A percentile compares a stretch with the other conserved stretches of the same genome.
Evolutionary conservation across 2,888 invertebrate genomes (phyloP).

Genomic region (Amphipyra tragopoginis): DNA sequence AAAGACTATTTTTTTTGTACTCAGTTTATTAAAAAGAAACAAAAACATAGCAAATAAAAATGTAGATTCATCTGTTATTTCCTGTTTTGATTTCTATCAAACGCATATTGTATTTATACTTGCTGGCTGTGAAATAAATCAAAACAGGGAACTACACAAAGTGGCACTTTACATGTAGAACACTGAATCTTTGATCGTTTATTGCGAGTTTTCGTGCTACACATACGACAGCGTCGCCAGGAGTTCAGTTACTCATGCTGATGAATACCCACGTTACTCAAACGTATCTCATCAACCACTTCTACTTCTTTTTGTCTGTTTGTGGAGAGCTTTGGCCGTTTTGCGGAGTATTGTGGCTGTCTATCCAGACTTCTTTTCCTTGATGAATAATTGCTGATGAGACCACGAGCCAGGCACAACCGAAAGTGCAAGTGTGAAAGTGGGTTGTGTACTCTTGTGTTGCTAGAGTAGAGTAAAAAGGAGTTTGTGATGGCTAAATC

Average conservation of each 20-base stretch:
- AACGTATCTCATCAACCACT: slow-evolving; percentile 36
- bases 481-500: neutral
- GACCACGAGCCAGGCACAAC: slow-evolving; percentile 18
- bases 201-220: slow-evolving; percentile 29
- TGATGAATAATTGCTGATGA: slow-evolving; percentile 27
- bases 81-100: slow-evolving; percentile 5
- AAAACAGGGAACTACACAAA: slow-evolving; percentile 32
- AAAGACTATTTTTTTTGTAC: slow-evolving; percentile 11
- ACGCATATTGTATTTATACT: slow-evolving; percentile 9
- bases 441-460: slow-evolving; percentile 7
- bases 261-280: slow-evolving; percentile 26
- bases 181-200: slow-evolving; percentile 26
- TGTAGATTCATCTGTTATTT: slow-evolving; percentile 4
- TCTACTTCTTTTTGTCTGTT: slow-evolving; percentile 26
- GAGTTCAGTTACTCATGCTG: slow-evolving; percentile 18
- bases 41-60: slow-evolving; percentile 6
- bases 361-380: slow-evolving; percentile 22
- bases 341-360: slow-evolving; percentile 23
- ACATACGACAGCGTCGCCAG: slow-evolving; percentile 27
- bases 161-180: slow-evolving; percentile 25
- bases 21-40: slow-evolving; percentile 11
- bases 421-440: slow-evolving; percentile 14
- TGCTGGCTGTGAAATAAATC: slow-evolving; percentile 22
- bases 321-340: slow-evolving; percentile 18
- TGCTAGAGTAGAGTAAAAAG: neutral